phyloP scores from a whole-genome alignment of 2,797 vertebrate species.

The Acanthiza pusilla region DNA sequence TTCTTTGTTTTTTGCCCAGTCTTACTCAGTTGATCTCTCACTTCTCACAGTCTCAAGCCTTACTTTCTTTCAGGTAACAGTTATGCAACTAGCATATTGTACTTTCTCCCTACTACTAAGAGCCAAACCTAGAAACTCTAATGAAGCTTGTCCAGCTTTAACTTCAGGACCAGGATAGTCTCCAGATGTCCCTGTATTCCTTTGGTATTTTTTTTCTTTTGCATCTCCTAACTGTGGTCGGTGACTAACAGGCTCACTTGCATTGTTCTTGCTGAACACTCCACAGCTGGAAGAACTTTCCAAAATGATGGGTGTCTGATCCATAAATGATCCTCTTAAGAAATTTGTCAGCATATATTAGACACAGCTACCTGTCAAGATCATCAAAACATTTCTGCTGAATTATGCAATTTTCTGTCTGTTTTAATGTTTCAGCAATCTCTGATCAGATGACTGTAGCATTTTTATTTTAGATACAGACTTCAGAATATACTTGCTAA shows the following conservation, averaged over 20 bases:
- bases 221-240: neutral
- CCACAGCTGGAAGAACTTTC: neutral
- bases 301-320: neutral
- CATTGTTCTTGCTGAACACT: neutral
- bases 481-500: neutral
- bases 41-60: constrained; percentile 33
- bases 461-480: neutral
- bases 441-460: neutral
- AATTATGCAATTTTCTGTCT: neutral
- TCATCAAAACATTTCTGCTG: neutral
- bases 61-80: neutral
- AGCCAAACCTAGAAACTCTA: neutral
- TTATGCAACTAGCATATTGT: neutral
- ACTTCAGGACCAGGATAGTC: neutral
- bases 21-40: constrained; percentile 12
- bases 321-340: neutral
- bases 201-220: neutral
- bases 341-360: neutral
- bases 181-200: neutral
- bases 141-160: neutral
- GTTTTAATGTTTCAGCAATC: neutral
- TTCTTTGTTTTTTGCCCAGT: neutral
- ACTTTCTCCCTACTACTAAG: neutral
- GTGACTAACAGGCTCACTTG: neutral
- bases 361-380: neutral